These are phyloP conservation scores for Struthidea cinerea DNA, from an alignment of 2,113 vertebrate genomes.

Conservation along the genomic window DNA sequence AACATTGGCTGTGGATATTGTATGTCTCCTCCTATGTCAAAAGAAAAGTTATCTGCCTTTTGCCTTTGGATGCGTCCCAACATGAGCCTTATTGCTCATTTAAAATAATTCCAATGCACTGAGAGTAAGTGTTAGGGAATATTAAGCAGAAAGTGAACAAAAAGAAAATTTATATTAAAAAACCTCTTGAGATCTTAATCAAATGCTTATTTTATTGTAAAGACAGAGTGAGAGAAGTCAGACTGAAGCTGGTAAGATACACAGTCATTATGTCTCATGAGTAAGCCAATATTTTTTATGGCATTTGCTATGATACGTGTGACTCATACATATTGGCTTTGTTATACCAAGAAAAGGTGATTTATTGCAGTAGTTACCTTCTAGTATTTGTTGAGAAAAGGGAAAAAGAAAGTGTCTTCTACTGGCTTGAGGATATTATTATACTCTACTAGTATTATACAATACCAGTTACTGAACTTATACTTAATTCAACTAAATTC, in stretches of 20 bases:
- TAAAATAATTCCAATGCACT: neutral
- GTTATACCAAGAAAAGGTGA: conserved; percentile 22
- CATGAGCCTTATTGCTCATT: neutral
- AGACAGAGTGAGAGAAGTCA: neutral
- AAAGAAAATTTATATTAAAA: neutral
- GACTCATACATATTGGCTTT: neutral
- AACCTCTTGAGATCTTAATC: neutral
- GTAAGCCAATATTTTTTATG: neutral
- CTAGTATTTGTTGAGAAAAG: neutral
- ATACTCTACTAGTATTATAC: neutral
- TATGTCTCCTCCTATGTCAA: neutral
- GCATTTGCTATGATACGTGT: conserved; percentile 4
- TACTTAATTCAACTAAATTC: conserved; percentile 27
- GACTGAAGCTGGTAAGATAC: neutral
- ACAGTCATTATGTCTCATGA: neutral
- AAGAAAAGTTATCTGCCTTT: neutral
- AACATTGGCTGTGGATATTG: neutral
- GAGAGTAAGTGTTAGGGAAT: neutral
- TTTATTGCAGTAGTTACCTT: conserved; percentile 34
- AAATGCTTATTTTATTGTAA: neutral
- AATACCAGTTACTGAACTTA: neutral
- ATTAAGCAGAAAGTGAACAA: neutral
- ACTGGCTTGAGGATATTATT: neutral
- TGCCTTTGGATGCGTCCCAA: neutral
- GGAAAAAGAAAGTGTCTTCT: neutral